Evolutionary conservation across 2,113 vertebrate species (phyloP), one percentile per base, ranked within the genome.

Genomic region (Manacus vitellinus): DNA sequence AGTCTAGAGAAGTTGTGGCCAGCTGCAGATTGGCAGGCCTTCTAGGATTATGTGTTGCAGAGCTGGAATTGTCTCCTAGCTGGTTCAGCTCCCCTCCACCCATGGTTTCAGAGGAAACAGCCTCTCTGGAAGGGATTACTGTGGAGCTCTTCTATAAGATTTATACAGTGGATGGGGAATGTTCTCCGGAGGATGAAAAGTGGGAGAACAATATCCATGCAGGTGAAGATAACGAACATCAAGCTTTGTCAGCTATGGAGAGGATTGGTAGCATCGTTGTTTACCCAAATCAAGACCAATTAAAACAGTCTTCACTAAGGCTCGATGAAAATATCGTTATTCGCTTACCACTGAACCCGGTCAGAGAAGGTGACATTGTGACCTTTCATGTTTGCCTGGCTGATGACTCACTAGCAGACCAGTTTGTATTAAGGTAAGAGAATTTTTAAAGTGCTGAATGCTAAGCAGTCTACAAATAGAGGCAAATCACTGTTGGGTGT

Each of bases 101-200:
- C 43, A 84, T 97, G 90, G 62, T 98, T 80, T 93, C 98, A 23
- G 97, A 98, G 91, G 98, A 98, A 18, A 91, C 96, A 9, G 15
- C 92, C 47, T 95, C 97, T 4, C 72, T 94, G 80, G 97, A 97
- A 77, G 98, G 98, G 21, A 97, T 98, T 95, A 82, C 98, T 0
- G 97, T 99, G 98, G 99, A 99, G 88, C 98, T 99, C 66, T 99
- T 99, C 97, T 99, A 99, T 94, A 97, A 98, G 14, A 85, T 99
- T 20, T 98, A 98, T 77, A 52, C 98, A 22, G 96, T 98, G 10
- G 98, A 98, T 49, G 98, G 98, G 59, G 98, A 98, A 27, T 99
- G 99, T 82, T 98, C 98, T 12, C 92, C 98, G 41, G 98, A 98
- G 49, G 98, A 98, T 35, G 97, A 83, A 49, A 98, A 97, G 91